These are phyloP conservation scores for Notocelia uddmanniana DNA, from an alignment of 2,888 invertebrate species.

Conservation along the genomic window DNA sequence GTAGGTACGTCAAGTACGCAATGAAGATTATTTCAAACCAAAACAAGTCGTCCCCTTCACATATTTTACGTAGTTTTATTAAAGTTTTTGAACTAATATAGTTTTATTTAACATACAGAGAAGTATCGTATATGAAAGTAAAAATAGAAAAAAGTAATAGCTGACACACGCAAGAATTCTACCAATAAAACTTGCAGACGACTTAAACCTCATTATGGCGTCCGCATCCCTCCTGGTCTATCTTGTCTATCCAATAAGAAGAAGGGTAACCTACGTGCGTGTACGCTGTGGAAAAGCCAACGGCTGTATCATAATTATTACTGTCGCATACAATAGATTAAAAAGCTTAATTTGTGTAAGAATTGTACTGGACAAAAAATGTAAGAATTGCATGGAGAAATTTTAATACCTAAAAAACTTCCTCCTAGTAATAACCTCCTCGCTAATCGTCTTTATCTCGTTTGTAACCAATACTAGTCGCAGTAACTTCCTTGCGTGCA, in stretches of 20 bases:
- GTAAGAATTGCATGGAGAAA: neutral
- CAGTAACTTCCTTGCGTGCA: conserved; percentile 55
- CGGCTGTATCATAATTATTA: neutral
- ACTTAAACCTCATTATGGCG: conserved; percentile 20
- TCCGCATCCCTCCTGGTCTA: neutral
- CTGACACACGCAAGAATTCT: conserved; percentile 13
- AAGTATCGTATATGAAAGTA: neutral
- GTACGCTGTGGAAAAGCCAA: neutral
- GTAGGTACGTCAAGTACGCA: neutral
- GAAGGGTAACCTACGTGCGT: conserved; percentile 1
- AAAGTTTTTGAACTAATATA: neutral
- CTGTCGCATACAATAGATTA: neutral
- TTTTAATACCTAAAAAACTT: neutral
- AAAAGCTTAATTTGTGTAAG: neutral
- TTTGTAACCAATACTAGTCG: neutral
- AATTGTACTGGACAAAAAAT: neutral
- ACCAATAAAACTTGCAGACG: conserved; percentile 15
- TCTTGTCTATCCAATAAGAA: neutral
- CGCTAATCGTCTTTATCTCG: neutral
- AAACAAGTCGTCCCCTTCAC: neutral
- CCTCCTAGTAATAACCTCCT: too few relatives aligned
- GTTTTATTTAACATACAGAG: neutral
- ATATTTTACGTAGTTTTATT: neutral
- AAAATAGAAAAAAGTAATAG: neutral
- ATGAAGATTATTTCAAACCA: too few relatives aligned